These are phyloP conservation scores for Gastrophryne carolinensis DNA, from an alignment of 2,797 vertebrate species.

Conservation along the genomic window DNA sequence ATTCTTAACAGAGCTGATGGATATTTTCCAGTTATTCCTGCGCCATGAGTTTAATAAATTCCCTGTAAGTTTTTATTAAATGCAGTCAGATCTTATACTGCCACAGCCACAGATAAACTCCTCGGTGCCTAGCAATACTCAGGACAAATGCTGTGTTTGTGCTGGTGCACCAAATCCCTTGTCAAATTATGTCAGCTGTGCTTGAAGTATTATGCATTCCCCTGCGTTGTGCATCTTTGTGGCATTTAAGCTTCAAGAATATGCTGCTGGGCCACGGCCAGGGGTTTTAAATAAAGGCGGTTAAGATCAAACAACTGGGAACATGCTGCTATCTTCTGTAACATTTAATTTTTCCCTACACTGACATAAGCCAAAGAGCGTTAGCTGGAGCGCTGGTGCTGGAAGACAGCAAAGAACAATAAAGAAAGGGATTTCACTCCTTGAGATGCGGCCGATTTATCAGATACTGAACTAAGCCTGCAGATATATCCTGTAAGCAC, in stretches of 20 bases:
- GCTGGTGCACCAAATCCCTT: slow-evolving; percentile 12
- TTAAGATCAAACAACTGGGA: slow-evolving; percentile 11
- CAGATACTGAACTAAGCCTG: background rate
- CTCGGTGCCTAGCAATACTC: background rate
- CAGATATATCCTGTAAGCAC: slow-evolving; percentile 9
- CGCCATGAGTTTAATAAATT: background rate
- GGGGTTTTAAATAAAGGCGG: slow-evolving; percentile 18
- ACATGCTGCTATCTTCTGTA: background rate
- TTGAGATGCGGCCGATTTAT: background rate
- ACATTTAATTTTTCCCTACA: slow-evolving; percentile 8
- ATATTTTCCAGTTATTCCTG: background rate
- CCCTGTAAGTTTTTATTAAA: slow-evolving; percentile 9
- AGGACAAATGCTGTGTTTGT: slow-evolving; percentile 3
- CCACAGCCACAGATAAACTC: slow-evolving; percentile 6
- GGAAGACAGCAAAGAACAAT: slow-evolving; percentile 5
- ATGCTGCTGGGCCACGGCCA: slow-evolving; percentile 2
- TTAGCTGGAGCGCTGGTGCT: background rate
- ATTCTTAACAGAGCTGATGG: background rate
- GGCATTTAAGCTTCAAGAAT: background rate
- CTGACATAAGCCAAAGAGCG: slow-evolving; percentile 16
- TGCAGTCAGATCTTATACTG: background rate
- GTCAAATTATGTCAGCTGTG: slow-evolving; percentile 1
- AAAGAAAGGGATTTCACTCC: slow-evolving; percentile 8
- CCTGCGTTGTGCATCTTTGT: background rate
- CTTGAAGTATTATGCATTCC: slow-evolving; percentile 15